Evolutionary conservation across 1,140 invertebrate genomes (phyloP).

Genomic region (Phocides pigmalion): DNA sequence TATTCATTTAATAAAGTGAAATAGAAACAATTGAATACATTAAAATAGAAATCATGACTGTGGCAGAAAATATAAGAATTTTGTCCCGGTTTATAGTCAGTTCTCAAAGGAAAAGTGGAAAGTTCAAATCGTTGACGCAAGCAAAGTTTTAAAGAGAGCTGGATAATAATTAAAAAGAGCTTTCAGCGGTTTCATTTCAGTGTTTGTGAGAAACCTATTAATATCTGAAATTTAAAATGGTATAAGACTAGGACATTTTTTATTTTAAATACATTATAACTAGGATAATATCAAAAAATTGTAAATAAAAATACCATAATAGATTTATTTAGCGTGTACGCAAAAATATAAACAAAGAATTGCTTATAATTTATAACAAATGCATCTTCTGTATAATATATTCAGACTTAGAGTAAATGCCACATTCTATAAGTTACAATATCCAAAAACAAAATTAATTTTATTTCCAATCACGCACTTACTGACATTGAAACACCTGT

Average conservation of each 20-base stretch:
- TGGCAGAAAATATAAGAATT: not conserved
- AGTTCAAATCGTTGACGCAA: not conserved
- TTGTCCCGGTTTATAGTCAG: not conserved
- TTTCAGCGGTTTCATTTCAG: constrained; percentile 14
- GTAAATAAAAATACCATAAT: no score
- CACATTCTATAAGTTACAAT: constrained; percentile 38
- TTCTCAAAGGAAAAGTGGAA: constrained; percentile 1
- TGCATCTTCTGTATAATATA: not conserved
- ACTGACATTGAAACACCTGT: constrained; percentile 36
- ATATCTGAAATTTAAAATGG: constrained; percentile 12
- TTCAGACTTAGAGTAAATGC: not conserved
- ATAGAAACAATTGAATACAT: not conserved
- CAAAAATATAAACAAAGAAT: no score
- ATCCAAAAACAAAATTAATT: constrained; percentile 28
- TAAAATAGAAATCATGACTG: not conserved
- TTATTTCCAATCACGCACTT: constrained; percentile 33
- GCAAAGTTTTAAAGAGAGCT: constrained; percentile 2
- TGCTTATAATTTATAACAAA: no score
- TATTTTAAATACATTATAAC: no score
- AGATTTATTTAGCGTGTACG: no score
- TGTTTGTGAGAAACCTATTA: not conserved
- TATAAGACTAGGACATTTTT: constrained; percentile 11
- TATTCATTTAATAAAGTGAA: no score
- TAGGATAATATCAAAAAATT: no score
- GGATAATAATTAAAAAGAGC: constrained; percentile 11